These are phyloP conservation scores for Rhinoderma darwinii DNA, from an alignment of 2,113 vertebrate genomes.

Conservation along the genomic window DNA sequence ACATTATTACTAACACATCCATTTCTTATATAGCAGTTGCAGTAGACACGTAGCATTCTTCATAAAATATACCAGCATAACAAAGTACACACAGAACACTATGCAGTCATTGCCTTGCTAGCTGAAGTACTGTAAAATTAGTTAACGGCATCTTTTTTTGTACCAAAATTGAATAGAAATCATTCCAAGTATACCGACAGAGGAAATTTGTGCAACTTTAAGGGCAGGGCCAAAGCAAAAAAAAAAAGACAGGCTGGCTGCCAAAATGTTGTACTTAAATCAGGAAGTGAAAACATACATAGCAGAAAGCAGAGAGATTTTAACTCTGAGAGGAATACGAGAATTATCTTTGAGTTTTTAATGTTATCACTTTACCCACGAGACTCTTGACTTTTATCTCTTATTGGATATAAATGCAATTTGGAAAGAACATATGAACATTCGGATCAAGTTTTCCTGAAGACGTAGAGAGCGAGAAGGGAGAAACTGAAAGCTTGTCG, in stretches of 20 bases:
- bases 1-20: no score
- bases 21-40: no score
- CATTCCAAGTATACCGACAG: slow-evolving; percentile 8
- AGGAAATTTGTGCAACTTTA: slow-evolving; percentile 43
- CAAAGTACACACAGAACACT: background rate
- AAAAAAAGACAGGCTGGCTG: slow-evolving; percentile 13
- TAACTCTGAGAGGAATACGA: background rate
- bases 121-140: background rate
- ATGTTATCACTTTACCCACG: background rate
- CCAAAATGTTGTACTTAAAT: slow-evolving; percentile 35
- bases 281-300: slow-evolving; percentile 47
- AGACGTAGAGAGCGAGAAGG: background rate
- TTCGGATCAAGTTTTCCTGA: background rate
- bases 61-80: no score
- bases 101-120: background rate
- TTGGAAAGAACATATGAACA: background rate
- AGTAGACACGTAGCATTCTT: no score
- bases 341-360: background rate
- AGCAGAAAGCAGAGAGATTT: slow-evolving; percentile 34
- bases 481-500: slow-evolving; percentile 40
- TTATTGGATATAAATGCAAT: background rate
- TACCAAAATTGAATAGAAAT: background rate
- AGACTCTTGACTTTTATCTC: background rate
- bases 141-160: no score
- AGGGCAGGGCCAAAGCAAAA: slow-evolving; percentile 20